phyloP scores from a whole-genome alignment of 2,888 invertebrate species.

The Nesidiocoris tenuis region DNA sequence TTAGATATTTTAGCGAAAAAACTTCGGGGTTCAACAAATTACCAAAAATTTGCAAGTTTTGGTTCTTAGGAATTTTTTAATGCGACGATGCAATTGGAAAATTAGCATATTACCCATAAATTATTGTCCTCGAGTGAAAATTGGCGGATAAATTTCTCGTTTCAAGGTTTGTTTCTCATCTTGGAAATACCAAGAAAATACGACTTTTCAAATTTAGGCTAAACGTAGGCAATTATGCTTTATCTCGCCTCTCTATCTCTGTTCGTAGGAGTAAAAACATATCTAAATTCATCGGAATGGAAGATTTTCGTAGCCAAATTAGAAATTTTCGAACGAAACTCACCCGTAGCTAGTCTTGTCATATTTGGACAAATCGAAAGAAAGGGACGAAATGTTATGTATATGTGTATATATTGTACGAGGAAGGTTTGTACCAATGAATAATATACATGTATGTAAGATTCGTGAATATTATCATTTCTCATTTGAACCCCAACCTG shows the following conservation, averaged over 20 bases:
- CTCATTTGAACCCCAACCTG: background rate
- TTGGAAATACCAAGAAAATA: no score
- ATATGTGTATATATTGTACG: conserved; percentile 45
- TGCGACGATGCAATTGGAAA: no score
- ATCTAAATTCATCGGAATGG: conserved; percentile 22
- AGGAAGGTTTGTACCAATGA: conserved; percentile 47
- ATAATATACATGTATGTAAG: conserved; percentile 41
- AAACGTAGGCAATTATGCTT: background rate
- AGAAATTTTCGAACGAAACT: conserved; percentile 8
- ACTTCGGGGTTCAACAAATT: no score
- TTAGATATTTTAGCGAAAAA: no score
- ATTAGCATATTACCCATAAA: no score
- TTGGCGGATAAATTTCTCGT: no score
- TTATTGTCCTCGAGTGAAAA: no score
- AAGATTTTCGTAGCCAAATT: conserved; percentile 13
- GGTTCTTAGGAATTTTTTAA: no score
- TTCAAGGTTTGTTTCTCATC: no score
- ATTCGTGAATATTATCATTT: background rate
- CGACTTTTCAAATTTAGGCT: background rate
- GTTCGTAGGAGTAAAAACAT: conserved; percentile 23
- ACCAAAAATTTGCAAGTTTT: no score
- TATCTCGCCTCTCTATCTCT: conserved; percentile 12
- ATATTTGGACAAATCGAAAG: conserved; percentile 17
- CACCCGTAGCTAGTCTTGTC: conserved; percentile 33
- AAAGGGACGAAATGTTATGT: conserved; percentile 32